These are phyloP conservation scores for Arge pagana DNA, from an alignment of 2,888 invertebrate genomes.

Conservation along the genomic window DNA sequence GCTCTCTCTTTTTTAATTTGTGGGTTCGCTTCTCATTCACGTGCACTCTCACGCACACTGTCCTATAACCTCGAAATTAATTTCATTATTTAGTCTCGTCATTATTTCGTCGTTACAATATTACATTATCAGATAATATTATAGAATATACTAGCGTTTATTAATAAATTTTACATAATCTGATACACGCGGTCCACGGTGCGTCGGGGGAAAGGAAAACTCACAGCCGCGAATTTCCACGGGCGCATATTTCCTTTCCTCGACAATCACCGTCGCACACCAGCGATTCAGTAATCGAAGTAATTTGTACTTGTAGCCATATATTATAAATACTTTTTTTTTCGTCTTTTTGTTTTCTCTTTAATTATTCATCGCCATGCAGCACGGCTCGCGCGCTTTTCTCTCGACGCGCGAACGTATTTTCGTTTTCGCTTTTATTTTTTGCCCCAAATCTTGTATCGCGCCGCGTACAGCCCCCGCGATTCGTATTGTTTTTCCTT, in stretches of 20 bases:
- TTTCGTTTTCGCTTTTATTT: slow-evolving; percentile 24
- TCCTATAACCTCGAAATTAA: slow-evolving; percentile 54
- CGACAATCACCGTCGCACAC: slow-evolving; percentile 59
- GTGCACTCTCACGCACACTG: slow-evolving; percentile 43
- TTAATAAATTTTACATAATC: slow-evolving; percentile 59
- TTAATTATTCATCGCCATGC: slow-evolving; percentile 31
- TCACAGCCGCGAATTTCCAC: no score
- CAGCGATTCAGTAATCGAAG: slow-evolving; percentile 59
- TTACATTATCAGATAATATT: slow-evolving; percentile 59
- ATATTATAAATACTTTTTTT: slow-evolving; percentile 58
- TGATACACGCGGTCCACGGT: no score
- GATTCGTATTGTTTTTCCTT: slow-evolving; percentile 25
- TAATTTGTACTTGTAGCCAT: slow-evolving; percentile 60
- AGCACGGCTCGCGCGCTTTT: slow-evolving; percentile 32
- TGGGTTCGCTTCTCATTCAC: no score
- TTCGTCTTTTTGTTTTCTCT: slow-evolving; percentile 43
- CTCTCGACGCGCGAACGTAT: slow-evolving; percentile 30
- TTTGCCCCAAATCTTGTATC: slow-evolving; percentile 21
- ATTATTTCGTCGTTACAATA: no score
- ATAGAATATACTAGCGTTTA: slow-evolving; percentile 59
- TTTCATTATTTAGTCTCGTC: slow-evolving; percentile 58
- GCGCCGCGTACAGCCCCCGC: slow-evolving; percentile 27
- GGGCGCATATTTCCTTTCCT: slow-evolving; percentile 59
- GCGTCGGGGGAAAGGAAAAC: no score
- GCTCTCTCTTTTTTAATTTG: no score